Conservation (phyloP, 2,113 vertebrate species). For the Emberiza fucata region DNA sequence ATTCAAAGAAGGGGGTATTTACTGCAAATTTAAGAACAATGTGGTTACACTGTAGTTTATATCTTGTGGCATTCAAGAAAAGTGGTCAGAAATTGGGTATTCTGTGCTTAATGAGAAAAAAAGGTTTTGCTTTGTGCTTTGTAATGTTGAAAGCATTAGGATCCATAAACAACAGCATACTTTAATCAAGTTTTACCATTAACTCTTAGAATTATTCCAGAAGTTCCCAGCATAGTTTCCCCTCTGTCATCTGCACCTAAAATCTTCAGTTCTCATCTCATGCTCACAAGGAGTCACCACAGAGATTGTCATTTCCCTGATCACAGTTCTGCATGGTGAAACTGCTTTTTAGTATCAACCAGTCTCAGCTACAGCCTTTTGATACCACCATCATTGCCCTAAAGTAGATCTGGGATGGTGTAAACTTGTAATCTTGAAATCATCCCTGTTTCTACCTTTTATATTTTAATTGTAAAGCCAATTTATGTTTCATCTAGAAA, state of each 20-base stretch:
- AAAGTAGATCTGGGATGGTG: background rate
- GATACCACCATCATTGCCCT: background rate
- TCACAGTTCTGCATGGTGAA: background rate
- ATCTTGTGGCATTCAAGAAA: background rate
- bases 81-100: background rate
- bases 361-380: background rate
- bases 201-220: background rate
- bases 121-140: background rate
- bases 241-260: background rate
- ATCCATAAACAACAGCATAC: background rate
- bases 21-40: constrained; percentile 9
- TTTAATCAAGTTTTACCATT: constrained; percentile 54
- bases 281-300: background rate
- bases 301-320: background rate
- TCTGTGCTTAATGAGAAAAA: background rate
- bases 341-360: background rate
- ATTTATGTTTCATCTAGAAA: background rate
- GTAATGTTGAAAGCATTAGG: constrained; percentile 37
- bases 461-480: background rate
- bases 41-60: background rate
- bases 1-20: background rate
- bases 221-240: background rate
- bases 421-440: background rate
- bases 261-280: background rate
- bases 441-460: background rate